Percentiles rank a stretch among this genome's conserved stretches.
Evolutionary conservation across 2,888 invertebrate species (phyloP).

Genomic region (Baccha elongata): DNA sequence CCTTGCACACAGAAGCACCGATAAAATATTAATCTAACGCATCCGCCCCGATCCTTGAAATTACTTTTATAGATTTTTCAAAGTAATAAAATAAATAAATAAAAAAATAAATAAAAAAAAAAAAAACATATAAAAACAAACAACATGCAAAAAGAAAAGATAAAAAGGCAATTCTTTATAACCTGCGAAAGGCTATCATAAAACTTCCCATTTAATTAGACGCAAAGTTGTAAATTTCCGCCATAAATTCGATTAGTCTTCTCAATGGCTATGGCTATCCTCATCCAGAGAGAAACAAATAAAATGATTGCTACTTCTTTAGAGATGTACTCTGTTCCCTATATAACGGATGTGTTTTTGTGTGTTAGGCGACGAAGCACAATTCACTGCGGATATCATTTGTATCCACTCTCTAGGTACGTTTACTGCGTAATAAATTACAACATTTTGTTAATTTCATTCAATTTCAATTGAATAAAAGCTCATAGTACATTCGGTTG

Average conservation of each 20-base stretch:
- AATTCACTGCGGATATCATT: conserved; percentile 38
- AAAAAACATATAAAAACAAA: conserved; percentile 1
- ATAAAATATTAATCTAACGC: conserved; percentile 5
- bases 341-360: conserved; percentile 47
- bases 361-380: not conserved
- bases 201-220: conserved; percentile 70
- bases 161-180: conserved; percentile 46
- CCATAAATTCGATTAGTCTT: conserved; percentile 64
- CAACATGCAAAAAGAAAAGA: conserved; percentile 15
- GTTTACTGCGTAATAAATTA: conserved; percentile 52
- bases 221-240: conserved; percentile 64
- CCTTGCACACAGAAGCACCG: conserved; percentile 21
- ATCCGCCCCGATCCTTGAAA: not conserved
- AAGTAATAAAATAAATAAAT: conserved; percentile 9
- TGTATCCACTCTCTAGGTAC: conserved; percentile 6
- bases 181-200: conserved; percentile 62
- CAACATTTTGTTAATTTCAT: conserved; percentile 68
- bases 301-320: conserved; percentile 24
- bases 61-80: conserved; percentile 26
- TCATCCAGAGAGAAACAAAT: conserved; percentile 17
- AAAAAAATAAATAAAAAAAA: not conserved
- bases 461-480: conserved; percentile 67
- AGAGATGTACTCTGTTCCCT: conserved; percentile 24
- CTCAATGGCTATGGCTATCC: not conserved
- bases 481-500: conserved; percentile 38